A percentile compares a stretch with the other conserved stretches of the same genome.
These are phyloP conservation scores for Morone saxatilis DNA, from an alignment of 2,113 vertebrate genomes.

Conservation along the genomic window DNA sequence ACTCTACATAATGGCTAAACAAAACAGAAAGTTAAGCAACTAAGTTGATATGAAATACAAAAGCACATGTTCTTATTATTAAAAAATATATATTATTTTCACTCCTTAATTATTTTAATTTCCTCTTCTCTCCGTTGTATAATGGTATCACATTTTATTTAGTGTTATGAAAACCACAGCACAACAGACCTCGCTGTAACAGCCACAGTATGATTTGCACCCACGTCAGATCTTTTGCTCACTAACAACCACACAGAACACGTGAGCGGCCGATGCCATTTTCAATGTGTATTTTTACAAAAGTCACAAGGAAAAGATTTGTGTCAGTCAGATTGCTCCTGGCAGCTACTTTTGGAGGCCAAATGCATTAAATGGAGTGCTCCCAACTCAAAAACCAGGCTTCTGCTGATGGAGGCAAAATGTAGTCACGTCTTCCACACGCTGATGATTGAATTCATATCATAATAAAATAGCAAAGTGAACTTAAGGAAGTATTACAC, in stretches of 20 bases:
- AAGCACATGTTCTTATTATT: background rate
- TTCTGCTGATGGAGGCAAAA: constrained; percentile 21
- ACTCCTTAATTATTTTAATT: background rate
- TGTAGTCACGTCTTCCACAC: constrained; percentile 4
- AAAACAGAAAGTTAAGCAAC: background rate
- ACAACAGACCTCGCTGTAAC: background rate
- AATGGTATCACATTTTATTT: background rate
- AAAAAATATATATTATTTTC: too few species aligned
- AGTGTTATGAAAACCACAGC: background rate
- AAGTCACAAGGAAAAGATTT: constrained; percentile 12
- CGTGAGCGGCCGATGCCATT: background rate
- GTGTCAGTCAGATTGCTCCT: background rate
- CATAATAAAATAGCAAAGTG: background rate
- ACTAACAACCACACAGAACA: background rate
- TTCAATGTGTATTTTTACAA: background rate
- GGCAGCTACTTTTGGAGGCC: constrained; percentile 27
- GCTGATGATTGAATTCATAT: background rate
- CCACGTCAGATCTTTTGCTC: background rate
- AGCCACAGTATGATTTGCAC: background rate
- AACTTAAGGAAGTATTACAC: background rate
- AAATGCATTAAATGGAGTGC: constrained; percentile 13
- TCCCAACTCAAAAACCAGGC: constrained; percentile 5
- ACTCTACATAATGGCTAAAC: background rate
- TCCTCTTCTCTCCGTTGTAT: background rate
- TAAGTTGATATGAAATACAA: background rate